Base-by-base conservation (phyloP, 2,888 invertebrate species). In the Heliconius hortense region DNA sequence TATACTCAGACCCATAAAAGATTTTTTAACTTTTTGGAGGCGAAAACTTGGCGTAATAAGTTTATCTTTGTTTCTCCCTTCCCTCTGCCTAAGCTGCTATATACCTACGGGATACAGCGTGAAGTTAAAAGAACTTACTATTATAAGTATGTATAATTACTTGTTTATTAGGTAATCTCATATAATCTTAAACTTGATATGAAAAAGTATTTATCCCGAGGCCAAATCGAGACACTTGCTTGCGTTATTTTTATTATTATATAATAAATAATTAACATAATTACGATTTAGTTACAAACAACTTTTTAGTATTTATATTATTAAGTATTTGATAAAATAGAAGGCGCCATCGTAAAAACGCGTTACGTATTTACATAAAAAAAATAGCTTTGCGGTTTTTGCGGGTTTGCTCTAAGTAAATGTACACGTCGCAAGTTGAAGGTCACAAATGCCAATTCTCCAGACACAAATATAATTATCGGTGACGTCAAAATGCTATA, bases 371-470 rank as follows among this genome's bases (percentile, higher is more conserved):
- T 69, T 21, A 35, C 26, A 59, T 70, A 18, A 70, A 70, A 18
- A 59, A 39, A 31, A 35, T 1, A 1, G 35, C 13, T 35, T 59
- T 24, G 4, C 15, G 15, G 59, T 59, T 56, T 70, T 59, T 60
- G 39, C 24, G 35, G 24, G 4, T 60, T 26, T 39, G 26, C 39
- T 71, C 26, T 26, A 71, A 43, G 18, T 60, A 60, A 64, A 68
- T 76, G 73, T 76, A 72, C 53, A 71, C 70, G 18, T 67, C 15
- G 28, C 28, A 72, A 79, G 79, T 76, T 77, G 76, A 77, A 79
- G 79, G 79, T 76, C 71, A 72, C 71, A 15, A 71, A 74, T 53
- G 28, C 63, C 48, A 73, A 76, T 74, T 53, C 74, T 66, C 66
- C 71, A 64, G 60, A 59, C 62, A 26, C 62, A 63, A 68, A 71